Evolutionary conservation across 1,140 invertebrate genomes (phyloP), one percentile per base, ranked within the genome.

Genomic region (Drosophila setifemur): DNA sequence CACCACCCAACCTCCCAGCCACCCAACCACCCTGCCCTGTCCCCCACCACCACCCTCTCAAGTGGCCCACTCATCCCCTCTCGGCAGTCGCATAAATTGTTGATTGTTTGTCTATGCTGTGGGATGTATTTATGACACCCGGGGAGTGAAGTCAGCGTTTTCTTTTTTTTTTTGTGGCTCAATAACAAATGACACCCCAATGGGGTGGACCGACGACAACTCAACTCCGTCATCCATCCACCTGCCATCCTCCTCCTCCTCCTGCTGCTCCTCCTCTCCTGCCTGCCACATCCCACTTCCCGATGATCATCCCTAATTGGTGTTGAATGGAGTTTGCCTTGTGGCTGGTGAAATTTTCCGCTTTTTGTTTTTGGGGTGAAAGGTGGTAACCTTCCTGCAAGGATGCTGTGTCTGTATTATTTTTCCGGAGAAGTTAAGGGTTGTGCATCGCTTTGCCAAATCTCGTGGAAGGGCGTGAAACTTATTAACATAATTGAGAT

Each of bases 301-400:
- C 45, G 85, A 72, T 89, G 68, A 82, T 86, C 86, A 86, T 82
- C 81, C 86, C 86, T 88, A 88, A 88, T 88, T 89, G 86, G 81
- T 89, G 86, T 89, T 88, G 86, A 88, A 89, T 86, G 72, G 68
- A 89, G 70, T 83, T 87, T 74, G 60, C 73, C 68, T 66, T 66
- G 61, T 64, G 61, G 61, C 60, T 63, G 60, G 40, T 63, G 60
- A 63, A 61, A 63, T 73, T 49, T 58, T 43, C 29, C 45, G 47
- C 61, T 16, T 14, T 16, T 47, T 55, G 68, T 33, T 47, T 55
- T 73, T 33, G 61, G 79, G 79, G 81, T 79, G 74, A 78, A 85
- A 79, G 81, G 81, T 85, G 73, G 68, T 71, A 61, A 64, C 74
- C 74, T n/a, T n/a, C n/a, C 37, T 72, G 68, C 43, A 53, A 33